Conservation (phyloP, 2,888 invertebrate genomes). For the Euclidia mi region DNA sequence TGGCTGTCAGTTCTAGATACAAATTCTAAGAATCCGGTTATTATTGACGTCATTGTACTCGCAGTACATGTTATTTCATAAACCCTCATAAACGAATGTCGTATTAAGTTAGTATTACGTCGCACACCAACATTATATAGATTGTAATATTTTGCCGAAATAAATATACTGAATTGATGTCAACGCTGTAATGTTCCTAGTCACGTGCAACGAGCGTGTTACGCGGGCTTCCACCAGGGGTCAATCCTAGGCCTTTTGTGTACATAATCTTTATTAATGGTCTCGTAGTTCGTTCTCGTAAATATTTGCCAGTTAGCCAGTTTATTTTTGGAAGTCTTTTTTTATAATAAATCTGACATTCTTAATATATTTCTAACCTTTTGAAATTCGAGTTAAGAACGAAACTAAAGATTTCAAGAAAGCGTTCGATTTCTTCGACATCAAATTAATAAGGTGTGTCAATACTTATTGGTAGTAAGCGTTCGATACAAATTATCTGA, state of each 20-base stretch:
- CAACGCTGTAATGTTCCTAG: conserved; percentile 22
- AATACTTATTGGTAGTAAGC: neutral
- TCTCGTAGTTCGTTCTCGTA: conserved; percentile 6
- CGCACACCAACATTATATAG: no score
- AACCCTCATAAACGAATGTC: no score
- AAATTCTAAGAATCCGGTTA: no score
- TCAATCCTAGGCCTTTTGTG: conserved; percentile 37
- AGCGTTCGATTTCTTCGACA: neutral
- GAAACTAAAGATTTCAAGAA: neutral
- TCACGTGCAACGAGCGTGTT: conserved; percentile 23
- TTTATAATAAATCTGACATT: neutral
- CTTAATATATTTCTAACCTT: neutral
- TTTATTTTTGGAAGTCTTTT: neutral
- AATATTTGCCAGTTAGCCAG: conserved; percentile 4
- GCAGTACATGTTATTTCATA: no score
- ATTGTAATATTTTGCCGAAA: no score
- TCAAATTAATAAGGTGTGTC: neutral
- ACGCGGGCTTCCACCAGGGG: conserved; percentile 37
- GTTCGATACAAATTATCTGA: neutral
- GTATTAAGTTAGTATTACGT: no score
- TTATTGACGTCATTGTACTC: no score
- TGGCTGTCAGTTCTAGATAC: no score
- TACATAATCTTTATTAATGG: conserved; percentile 43
- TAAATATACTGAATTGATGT: conserved; percentile 11
- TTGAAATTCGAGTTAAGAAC: neutral